Base-by-base conservation (phyloP, 2,888 invertebrate genomes). In the Fragum fragum region DNA sequence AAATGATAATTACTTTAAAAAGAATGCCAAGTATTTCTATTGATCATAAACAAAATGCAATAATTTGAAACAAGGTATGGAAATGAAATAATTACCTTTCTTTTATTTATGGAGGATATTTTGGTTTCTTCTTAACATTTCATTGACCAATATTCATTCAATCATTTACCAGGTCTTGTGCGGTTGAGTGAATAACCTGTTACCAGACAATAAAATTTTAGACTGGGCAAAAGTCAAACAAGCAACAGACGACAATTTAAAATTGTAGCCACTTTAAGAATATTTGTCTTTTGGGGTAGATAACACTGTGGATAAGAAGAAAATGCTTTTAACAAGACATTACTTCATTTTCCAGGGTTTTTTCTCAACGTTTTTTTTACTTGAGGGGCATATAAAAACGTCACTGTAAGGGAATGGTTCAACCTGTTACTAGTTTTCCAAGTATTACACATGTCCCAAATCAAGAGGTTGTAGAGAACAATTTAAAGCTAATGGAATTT, bases 31-130 rank as follows among this genome's bases (percentile, higher is more conserved):
- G 18, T 47, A 47, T 47, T 14, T 47, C 47, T 47, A 47, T 47
- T 47, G 47, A 47, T 47, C 47, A n/a, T 47, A 47, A 47, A 47
- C 47, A 47, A 47, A 47, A 47, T 47, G 47, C 47, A 47, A 47
- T 47, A 47, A 47, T 47, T 47, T 47, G 47, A 47, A 47, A 47
- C 47, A 47, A 47, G 47, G 47, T 47, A 47, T 47, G 47, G 47
- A 47, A 18, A 18, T 18, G 14, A 47, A 47, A 47, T 47, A 47
- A 47, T 47, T 47, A 47, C 47, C 47, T 9, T 47, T 47, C 14
- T 14, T n/a, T 47, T 47, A 18, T 1, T 47, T 39, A 14, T 47
- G 5, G 14, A 47, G 47, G 2, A 1, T 47, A 14, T 47, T 47
- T 47, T 47, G 2, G 3, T 47, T 47, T 47, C 16, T 5, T 47